These are phyloP conservation scores for Coregonus sp. DNA, from an alignment of 2,797 vertebrate genomes.

Conservation along the genomic window DNA sequence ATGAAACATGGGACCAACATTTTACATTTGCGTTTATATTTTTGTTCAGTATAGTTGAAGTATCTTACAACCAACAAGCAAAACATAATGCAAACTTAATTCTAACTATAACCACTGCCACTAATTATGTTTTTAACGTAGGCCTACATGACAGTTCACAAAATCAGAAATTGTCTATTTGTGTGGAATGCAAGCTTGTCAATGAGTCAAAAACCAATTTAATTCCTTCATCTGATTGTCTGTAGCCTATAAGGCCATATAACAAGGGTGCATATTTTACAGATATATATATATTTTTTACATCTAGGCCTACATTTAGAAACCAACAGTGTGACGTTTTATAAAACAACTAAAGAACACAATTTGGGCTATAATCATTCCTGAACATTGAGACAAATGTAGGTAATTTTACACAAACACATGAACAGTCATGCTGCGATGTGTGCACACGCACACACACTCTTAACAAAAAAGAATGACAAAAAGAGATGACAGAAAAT, in stretches of 20 bases:
- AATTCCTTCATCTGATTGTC: neutral
- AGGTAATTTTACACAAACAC: slow-evolving; percentile 24
- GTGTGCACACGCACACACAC: slow-evolving; percentile 20
- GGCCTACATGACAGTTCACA: neutral
- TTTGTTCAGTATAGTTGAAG: neutral
- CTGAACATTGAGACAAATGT: neutral
- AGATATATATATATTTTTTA: neutral
- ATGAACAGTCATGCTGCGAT: slow-evolving; percentile 1
- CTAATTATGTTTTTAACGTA: neutral
- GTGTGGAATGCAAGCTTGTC: neutral
- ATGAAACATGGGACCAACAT: too few relatives aligned
- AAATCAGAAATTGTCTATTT: neutral
- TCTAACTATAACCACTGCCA: neutral
- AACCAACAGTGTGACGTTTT: neutral
- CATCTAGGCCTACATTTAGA: neutral
- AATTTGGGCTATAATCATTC: neutral
- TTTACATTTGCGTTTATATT: too few relatives aligned
- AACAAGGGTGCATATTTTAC: neutral
- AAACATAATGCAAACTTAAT: neutral
- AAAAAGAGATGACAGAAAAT: slow-evolving; percentile 28
- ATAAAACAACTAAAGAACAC: neutral
- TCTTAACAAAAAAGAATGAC: slow-evolving; percentile 17
- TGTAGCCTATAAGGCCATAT: neutral
- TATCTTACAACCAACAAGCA: neutral
- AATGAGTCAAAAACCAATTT: neutral